A percentile compares a stretch with the other conserved stretches of the same genome.
phyloP scores from a whole-genome alignment of 2,888 invertebrate species.

The Spisula solida region DNA sequence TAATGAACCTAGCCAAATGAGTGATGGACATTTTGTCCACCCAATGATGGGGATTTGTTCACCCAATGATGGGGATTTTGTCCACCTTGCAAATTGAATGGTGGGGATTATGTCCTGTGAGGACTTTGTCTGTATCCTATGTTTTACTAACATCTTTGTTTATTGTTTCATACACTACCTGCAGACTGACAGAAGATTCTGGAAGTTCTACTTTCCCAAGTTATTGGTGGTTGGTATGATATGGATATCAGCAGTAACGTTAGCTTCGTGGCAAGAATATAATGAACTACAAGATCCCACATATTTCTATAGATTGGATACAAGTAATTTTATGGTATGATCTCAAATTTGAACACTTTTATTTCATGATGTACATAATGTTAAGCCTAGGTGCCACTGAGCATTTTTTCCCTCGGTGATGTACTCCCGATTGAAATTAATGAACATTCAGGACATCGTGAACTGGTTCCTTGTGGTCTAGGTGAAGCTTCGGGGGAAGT shows the following conservation, averaged over 20 bases:
- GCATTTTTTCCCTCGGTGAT: no score
- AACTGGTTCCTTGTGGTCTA: no score
- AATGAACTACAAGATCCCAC: constrained; percentile 96
- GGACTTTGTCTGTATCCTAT: no score
- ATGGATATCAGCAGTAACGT: constrained; percentile 94
- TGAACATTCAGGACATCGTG: no score
- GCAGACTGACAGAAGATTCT: constrained; percentile 95
- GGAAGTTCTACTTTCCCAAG: constrained; percentile 97
- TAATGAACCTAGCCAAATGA: no score
- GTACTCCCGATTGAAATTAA: no score
- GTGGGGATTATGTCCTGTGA: no score
- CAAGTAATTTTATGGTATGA: constrained; percentile 87
- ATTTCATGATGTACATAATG: neutral
- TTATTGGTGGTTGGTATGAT: constrained; percentile 94
- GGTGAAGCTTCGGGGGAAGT: no score
- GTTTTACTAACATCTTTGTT: neutral
- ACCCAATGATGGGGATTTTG: no score
- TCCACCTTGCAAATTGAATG: no score
- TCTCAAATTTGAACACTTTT: neutral
- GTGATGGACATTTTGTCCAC: no score
- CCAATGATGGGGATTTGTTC: no score
- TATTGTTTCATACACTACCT: neutral
- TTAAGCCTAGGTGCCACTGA: neutral
- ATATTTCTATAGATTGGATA: constrained; percentile 95
- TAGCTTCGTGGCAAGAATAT: constrained; percentile 96